phyloP scores from a whole-genome alignment of 2,888 invertebrate species.

The Habroteleia sp. region DNA sequence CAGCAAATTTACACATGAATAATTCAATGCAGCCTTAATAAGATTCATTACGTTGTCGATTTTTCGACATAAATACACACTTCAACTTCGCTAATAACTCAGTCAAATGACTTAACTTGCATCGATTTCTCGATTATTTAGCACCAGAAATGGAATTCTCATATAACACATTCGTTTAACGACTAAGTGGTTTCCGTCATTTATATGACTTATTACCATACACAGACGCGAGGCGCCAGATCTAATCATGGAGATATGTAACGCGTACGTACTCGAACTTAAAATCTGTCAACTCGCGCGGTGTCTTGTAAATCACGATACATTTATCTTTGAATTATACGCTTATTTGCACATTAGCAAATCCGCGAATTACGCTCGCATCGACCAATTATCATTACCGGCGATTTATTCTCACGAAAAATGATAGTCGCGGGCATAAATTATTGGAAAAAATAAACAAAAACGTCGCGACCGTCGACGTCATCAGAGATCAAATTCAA shows the following conservation, averaged over 20 bases:
- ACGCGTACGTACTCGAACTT: conserved; percentile 47
- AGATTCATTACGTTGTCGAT: conserved; percentile 53
- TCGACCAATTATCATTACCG: conserved; percentile 64
- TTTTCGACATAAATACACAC: conserved; percentile 44
- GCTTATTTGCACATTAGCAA: conserved; percentile 40
- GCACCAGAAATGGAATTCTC: conserved; percentile 55
- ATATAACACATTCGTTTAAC: conserved; percentile 58
- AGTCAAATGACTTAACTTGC: conserved; percentile 50
- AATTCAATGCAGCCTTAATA: conserved; percentile 42
- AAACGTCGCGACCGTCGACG: conserved; percentile 3
- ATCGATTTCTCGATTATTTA: conserved; percentile 61
- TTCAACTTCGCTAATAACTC: conserved; percentile 45
- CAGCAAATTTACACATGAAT: conserved; percentile 43
- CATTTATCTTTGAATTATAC: conserved; percentile 53
- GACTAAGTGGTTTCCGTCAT: conserved; percentile 58
- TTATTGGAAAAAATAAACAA: conserved; percentile 9
- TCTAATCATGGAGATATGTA: conserved; percentile 59
- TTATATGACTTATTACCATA: conserved; percentile 64
- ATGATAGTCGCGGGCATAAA: conserved; percentile 37
- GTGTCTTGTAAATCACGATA: conserved; percentile 46
- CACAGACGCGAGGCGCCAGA: conserved; percentile 61
- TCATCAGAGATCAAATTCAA: conserved; percentile 14
- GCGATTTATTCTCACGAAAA: conserved; percentile 58
- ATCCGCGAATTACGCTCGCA: conserved; percentile 58
- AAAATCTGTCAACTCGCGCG: conserved; percentile 34